Evolutionary conservation across 2,113 vertebrate species (phyloP).

Genomic region (Pelecanus crispus): DNA sequence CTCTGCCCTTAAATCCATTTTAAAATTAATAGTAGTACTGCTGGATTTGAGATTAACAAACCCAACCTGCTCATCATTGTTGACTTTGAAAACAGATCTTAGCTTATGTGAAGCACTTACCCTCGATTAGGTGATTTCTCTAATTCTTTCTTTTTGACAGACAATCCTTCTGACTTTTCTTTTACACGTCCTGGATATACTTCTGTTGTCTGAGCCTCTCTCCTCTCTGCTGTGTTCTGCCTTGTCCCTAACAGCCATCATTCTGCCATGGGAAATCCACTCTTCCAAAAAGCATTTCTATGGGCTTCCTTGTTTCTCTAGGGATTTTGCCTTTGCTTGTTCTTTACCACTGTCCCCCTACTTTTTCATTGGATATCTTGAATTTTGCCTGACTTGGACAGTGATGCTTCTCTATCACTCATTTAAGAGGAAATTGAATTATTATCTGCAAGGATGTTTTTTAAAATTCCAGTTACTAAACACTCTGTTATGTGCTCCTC

Average conservation of each 20-base stretch:
- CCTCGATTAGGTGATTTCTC: background rate
- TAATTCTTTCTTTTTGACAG: background rate
- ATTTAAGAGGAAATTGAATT: background rate
- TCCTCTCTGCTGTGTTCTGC: background rate
- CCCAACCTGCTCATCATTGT: background rate
- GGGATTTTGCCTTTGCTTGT: background rate
- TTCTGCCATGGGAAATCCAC: background rate
- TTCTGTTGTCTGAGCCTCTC: background rate
- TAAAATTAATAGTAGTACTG: background rate
- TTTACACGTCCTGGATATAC: background rate
- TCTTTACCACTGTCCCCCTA: background rate
- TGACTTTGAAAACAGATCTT: background rate
- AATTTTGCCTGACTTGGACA: background rate
- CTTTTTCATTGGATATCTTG: background rate
- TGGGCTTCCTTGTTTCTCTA: background rate
- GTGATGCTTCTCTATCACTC: background rate
- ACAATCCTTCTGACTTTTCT: background rate
- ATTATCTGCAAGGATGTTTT: background rate
- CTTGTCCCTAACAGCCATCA: background rate
- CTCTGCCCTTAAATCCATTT: slow-evolving; percentile 22
- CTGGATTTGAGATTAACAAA: background rate
- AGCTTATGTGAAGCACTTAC: background rate
- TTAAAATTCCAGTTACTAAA: background rate
- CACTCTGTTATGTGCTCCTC: background rate
- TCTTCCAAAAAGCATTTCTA: background rate